phyloP scores from a whole-genome alignment of 2,888 invertebrate species.

The Chrysotoxum bicinctum region DNA sequence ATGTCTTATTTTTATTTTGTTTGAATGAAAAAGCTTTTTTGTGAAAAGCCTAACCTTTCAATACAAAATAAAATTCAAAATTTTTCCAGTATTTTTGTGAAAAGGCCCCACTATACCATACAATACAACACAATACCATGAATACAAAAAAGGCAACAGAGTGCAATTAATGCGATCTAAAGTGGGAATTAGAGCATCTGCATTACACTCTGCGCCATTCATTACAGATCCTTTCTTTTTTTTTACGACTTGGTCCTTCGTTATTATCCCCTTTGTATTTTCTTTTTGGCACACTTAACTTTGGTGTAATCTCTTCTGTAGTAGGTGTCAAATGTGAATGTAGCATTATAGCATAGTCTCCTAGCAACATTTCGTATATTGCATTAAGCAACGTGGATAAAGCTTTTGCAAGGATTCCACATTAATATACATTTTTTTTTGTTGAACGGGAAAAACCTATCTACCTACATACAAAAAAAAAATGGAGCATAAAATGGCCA shows the following conservation, averaged over 20 bases:
- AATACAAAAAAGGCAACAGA: constrained; percentile 36
- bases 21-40: no score
- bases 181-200: constrained; percentile 72
- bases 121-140: not conserved
- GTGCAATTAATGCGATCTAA: constrained; percentile 72
- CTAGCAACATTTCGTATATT: constrained; percentile 48
- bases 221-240: constrained; percentile 53
- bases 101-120: not conserved
- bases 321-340: constrained; percentile 68
- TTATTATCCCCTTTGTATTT: constrained; percentile 4
- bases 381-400: constrained; percentile 59
- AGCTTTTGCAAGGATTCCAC: constrained; percentile 24
- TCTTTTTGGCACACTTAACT: constrained; percentile 13
- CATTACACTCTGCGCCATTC: constrained; percentile 68
- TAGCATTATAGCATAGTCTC: not conserved
- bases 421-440: constrained; percentile 9
- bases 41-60: no score
- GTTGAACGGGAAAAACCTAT: not conserved
- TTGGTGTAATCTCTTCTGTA: constrained; percentile 59
- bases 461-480: not conserved
- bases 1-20: no score
- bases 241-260: constrained; percentile 17
- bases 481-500: constrained; percentile 45
- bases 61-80: not conserved
- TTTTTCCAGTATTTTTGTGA: not conserved